These are phyloP conservation scores for Phania funesta DNA, from an alignment of 2,888 invertebrate species.

Conservation along the genomic window DNA sequence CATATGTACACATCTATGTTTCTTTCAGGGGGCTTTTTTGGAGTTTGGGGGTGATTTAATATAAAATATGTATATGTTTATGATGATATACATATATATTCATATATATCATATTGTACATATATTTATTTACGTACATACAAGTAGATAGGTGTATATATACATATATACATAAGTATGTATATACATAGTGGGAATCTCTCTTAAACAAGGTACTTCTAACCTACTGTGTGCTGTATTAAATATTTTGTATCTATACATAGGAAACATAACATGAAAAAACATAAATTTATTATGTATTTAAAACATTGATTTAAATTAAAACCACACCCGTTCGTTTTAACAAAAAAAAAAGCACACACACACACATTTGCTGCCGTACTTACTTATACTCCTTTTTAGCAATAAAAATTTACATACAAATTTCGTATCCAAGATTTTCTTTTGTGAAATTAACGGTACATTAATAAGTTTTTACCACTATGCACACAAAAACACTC, in stretches of 20 bases:
- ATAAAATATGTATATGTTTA: too few species aligned
- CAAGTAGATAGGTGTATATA: neutral
- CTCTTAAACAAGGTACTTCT: neutral
- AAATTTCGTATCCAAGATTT: slow-evolving; percentile 18
- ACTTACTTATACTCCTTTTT: slow-evolving; percentile 54
- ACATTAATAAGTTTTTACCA: slow-evolving; percentile 10
- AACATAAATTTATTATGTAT: neutral
- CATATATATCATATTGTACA: too few species aligned
- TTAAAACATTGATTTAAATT: slow-evolving; percentile 12
- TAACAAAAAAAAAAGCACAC: slow-evolving; percentile 1
- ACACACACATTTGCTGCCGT: slow-evolving; percentile 28
- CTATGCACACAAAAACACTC: neutral
- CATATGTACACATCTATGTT: neutral
- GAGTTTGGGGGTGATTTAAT: slow-evolving; percentile 15
- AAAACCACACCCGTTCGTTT: slow-evolving; percentile 44
- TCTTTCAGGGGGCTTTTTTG: neutral
- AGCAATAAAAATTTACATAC: neutral
- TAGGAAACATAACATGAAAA: neutral
- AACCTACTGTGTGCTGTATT: neutral
- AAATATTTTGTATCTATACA: neutral
- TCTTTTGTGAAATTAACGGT: slow-evolving; percentile 29
- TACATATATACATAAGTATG: too few species aligned
- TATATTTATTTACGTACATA: too few species aligned
- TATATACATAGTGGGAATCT: neutral
- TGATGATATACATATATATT: neutral